Evolutionary conservation across 2,888 invertebrate genomes (phyloP), one percentile per base, ranked within the genome.

Genomic region (Tridacna crocea): DNA sequence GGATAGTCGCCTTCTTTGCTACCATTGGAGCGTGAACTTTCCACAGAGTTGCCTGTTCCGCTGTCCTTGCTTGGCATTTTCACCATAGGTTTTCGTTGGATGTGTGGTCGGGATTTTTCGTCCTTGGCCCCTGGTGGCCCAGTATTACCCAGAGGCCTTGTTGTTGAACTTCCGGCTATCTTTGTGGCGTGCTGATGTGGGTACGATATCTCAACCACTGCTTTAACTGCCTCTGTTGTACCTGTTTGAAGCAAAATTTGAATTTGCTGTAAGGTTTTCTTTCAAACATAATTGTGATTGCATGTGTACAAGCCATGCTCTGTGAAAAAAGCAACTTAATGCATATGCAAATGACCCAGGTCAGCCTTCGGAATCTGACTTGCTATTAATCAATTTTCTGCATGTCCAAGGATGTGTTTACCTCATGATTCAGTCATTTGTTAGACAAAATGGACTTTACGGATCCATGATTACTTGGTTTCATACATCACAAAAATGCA

Each of bases 41-140:
- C 87, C 26, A 88, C 87, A n/a, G 91, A 91, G 80, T 89, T 90
- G 48, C 75, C 77, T 6, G 87, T 87, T 22, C 87, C 90, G 70
- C 91, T 91, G 70, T 91, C 91, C 76, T 90, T 90, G 77, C 90
- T 91, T 6, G 88, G 88, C 83, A 89, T 90, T 76, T 91, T 91
- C 19, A 91, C 89, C 88, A 91, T 87, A 6, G 91, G 90, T 72
- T 89, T 90, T 22, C 89, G 82, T 66, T 87, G 86, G 22, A 83
- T 65, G 46, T 82, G 82, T 6, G 68, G 70, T 8, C 79, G 58
- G 15, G 61, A 15, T 47, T 84, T 81, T 11, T 27, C 27, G 48
- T 84, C 84, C 15, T 61, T 60, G n/a, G 36, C 47, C n/a, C 47
- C 15, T 4, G 60, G 63, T 17, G 65, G 79, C 48, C 82, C 75